Percentiles rank a stretch among this genome's conserved stretches.
phyloP scores from a whole-genome alignment of 2,888 invertebrate genomes.

The Drosophila bunnanda region DNA sequence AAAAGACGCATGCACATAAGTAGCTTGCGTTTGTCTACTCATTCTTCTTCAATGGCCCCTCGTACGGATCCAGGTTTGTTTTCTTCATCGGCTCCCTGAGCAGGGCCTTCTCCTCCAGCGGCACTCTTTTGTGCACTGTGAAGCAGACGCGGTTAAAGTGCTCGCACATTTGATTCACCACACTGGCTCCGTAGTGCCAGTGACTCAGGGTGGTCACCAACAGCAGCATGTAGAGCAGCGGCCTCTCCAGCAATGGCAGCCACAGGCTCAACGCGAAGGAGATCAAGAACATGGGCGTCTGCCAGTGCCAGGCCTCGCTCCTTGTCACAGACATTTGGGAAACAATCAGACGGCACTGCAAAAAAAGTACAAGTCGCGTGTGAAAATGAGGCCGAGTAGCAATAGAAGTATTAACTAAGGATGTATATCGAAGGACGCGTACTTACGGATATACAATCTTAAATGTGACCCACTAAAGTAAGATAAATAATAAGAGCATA shows the following conservation, averaged over 20 bases:
- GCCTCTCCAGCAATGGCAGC: constrained; percentile 87
- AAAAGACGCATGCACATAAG: constrained; percentile 11
- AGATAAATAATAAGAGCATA: neutral
- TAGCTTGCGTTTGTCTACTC: constrained; percentile 16
- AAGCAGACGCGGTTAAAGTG: constrained; percentile 97
- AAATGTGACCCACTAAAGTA: no score
- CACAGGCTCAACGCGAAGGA: constrained; percentile 79
- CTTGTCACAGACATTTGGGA: constrained; percentile 98
- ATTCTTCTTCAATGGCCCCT: constrained; percentile 24
- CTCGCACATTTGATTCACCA: constrained; percentile 98
- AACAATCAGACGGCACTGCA: constrained; percentile 97
- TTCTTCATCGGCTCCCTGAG: neutral
- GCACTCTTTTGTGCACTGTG: constrained; percentile 64
- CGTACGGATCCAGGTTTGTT: neutral
- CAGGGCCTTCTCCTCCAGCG: constrained; percentile 18
- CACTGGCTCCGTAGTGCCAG: constrained; percentile 95
- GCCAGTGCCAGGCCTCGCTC: constrained; percentile 89
- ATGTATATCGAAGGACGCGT: neutral
- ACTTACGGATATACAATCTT: no score
- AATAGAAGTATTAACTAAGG: neutral
- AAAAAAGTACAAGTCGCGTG: constrained; percentile 14
- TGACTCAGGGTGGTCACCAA: constrained; percentile 91
- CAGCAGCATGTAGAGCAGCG: constrained; percentile 90
- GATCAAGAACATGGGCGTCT: constrained; percentile 82
- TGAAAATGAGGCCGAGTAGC: neutral